Conservation (phyloP, 2,797 vertebrate genomes). For the Catharus ustulatus region DNA sequence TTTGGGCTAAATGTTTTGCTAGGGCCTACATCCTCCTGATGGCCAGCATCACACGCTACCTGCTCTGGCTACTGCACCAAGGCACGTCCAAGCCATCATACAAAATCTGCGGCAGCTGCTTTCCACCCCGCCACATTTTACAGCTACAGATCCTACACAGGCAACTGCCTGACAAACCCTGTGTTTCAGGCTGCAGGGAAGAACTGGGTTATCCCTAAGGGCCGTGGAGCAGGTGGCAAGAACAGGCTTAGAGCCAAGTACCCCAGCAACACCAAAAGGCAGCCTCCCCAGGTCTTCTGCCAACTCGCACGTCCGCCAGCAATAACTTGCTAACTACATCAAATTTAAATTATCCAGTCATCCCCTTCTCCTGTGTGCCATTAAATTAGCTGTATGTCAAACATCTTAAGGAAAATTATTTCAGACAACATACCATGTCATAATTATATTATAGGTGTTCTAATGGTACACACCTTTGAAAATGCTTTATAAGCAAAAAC, state of each 20-base stretch:
- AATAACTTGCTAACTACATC: not conserved
- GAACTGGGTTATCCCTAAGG: not conserved
- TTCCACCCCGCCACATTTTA: not conserved
- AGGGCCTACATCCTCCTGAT: not conserved
- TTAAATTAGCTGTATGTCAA: not conserved
- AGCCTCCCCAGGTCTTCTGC: not conserved
- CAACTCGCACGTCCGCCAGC: rapidly evolving
- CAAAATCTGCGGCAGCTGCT: rapidly evolving
- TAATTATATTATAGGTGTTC: not conserved
- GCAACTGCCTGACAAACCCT: not conserved
- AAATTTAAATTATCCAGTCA: not conserved
- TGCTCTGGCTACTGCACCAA: not conserved
- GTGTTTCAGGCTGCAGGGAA: not conserved
- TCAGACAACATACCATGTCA: not conserved
- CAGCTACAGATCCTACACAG: not conserved
- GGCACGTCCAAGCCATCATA: rapidly evolving
- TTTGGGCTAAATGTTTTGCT: not conserved
- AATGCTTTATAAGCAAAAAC: not conserved
- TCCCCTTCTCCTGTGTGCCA: not conserved
- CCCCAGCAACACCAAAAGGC: not conserved
- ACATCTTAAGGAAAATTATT: not conserved
- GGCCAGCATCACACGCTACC: rapidly evolving
- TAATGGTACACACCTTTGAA: not conserved
- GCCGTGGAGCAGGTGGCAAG: not conserved
- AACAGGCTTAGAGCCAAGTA: not conserved